Base-by-base conservation (phyloP, 1,140 invertebrate genomes). In the Ceratina japonica region DNA sequence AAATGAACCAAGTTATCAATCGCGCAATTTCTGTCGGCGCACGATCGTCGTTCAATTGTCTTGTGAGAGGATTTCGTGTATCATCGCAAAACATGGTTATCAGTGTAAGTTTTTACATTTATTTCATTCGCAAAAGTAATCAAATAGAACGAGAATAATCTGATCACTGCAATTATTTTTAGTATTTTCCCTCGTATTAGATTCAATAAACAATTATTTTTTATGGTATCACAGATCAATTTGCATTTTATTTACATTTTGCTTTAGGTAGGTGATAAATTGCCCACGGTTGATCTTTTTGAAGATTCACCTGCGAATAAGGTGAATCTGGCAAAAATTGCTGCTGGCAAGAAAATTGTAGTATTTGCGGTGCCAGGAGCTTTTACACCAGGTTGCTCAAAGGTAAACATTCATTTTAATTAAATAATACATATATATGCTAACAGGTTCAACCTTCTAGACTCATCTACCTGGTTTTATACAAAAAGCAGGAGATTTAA, bases 381-480 rank as follows among this genome's bases (percentile, higher is more conserved):
- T 8, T 99, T 98, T 87, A 98, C 98, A 8, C 98, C 98, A n/a
- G 97, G 97, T 22, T 99, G 98, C 90, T 97, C 97, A 0, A 97
- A 97, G 93, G 96, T 96, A 83, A 58, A 51, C 22, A 54, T 75
- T 44, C 5, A 10, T 44, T 44, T 44, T 44, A 20, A 31, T 62
- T 27, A 18, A 15, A 18, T 37, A 2, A 3, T 5, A 49, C n/a
- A 4, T 44, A n/a, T n/a, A n/a, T n/a, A 22, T 20, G 12, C 0
- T 20, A 18, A 18, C 8, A 66, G 69, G 24, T 37, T 31, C n/a
- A 15, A 51, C 51, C 1, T 78, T 74, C 37, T 88, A 97, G 96
- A 98, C 97, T 16, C 97, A 98, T 94, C 93, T 98, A 71, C 97
- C 97, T 56, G 97, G 97, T n/a, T 98, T 96, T 89, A 92, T 99